Percentiles rank a stretch among this genome's conserved stretches.
phyloP scores from a whole-genome alignment of 2,113 vertebrate genomes.

The Rhinoptilus africanus region DNA sequence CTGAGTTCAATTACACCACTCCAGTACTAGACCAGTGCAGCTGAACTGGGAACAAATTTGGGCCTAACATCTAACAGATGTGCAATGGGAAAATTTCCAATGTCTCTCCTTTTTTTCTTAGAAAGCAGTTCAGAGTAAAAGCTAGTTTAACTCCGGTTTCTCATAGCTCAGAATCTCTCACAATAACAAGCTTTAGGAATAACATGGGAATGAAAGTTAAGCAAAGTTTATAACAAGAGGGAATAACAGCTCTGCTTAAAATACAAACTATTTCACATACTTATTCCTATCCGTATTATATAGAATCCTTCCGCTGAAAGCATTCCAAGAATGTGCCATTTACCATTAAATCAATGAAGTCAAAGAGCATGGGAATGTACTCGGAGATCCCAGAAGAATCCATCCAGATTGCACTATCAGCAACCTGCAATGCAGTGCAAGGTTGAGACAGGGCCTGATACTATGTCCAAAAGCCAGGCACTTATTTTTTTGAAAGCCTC shows the following conservation, averaged over 20 bases:
- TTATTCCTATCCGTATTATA: slow-evolving; percentile 36
- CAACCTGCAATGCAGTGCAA: slow-evolving; percentile 6
- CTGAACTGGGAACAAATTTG: slow-evolving; percentile 59
- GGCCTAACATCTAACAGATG: slow-evolving; percentile 55
- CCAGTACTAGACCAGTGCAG: slow-evolving; percentile 24
- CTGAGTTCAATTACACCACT: slow-evolving; percentile 8
- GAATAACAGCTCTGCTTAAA: slow-evolving; percentile 39
- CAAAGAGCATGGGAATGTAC: slow-evolving; percentile 76
- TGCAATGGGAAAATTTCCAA: slow-evolving; percentile 49
- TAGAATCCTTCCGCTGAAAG: slow-evolving; percentile 61
- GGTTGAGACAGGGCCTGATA: not conserved
- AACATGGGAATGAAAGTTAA: slow-evolving; percentile 45
- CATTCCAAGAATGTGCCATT: slow-evolving; percentile 72
- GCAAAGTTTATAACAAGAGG: not conserved
- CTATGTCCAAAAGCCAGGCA: not conserved
- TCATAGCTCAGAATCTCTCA: slow-evolving; percentile 21
- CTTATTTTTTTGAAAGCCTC: not conserved
- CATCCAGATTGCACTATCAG: not conserved
- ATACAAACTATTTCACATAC: slow-evolving; percentile 43
- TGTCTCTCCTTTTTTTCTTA: slow-evolving; percentile 52
- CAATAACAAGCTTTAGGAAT: slow-evolving; percentile 2
- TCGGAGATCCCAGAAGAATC: slow-evolving; percentile 49
- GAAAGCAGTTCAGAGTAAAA: slow-evolving; percentile 45
- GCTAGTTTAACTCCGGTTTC: slow-evolving; percentile 3
- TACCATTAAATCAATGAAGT: slow-evolving; percentile 67